phyloP scores from a whole-genome alignment of 2,113 vertebrate genomes.

The Arenaria interpres region DNA sequence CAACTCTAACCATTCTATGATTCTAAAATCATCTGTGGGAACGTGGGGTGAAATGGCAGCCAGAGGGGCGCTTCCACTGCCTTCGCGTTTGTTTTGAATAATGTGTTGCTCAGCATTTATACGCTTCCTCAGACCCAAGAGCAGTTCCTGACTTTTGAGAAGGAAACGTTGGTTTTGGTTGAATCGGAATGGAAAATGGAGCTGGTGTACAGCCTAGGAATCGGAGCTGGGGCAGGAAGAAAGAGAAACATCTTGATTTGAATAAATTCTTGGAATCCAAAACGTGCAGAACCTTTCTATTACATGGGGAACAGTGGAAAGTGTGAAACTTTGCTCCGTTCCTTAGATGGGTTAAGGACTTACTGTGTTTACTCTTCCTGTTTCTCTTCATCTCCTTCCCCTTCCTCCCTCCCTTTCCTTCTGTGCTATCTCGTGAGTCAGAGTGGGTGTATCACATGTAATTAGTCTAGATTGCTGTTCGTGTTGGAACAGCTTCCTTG shows the following conservation, averaged over 20 bases:
- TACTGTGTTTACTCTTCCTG: background rate
- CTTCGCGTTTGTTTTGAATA: background rate
- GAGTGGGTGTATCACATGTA: conserved; percentile 72
- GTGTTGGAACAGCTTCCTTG: conserved; percentile 75
- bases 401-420: background rate
- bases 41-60: background rate
- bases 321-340: background rate
- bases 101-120: background rate
- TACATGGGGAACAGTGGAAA: background rate
- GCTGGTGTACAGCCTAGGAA: background rate
- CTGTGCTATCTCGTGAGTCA: conserved; percentile 63
- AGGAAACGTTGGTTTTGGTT: background rate
- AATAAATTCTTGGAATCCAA: background rate
- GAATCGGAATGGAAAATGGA: background rate
- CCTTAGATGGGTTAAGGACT: background rate
- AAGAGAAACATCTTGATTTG: background rate
- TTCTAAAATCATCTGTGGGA: background rate
- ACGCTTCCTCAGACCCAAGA: background rate
- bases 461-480: conserved; percentile 73
- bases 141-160: background rate
- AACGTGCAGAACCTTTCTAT: background rate
- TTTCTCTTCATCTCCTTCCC: background rate
- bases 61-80: background rate
- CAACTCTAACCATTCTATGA: too few species aligned
- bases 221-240: background rate